Base-by-base conservation (phyloP, 1,140 invertebrate species). In the Samia ricini region DNA sequence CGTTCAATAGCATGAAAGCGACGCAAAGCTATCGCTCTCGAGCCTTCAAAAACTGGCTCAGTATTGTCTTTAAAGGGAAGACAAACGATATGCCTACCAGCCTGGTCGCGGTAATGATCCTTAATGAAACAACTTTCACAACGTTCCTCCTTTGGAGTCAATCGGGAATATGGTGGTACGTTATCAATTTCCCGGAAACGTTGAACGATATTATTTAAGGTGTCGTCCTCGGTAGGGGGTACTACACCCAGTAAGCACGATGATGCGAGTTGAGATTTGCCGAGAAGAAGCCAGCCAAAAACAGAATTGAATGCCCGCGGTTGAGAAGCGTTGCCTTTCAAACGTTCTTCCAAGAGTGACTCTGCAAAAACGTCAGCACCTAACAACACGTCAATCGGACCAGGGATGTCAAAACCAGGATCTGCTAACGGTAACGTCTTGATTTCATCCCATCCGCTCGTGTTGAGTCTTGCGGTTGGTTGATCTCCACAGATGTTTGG, bases 1-100 rank as follows among this genome's bases (percentile, higher is more conserved):
- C 49, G 55, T 56, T 74, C 69, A 8, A 67, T 62, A 10, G 66
- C 58, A 20, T 66, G 33, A 21, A 74, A 68, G 15, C 72, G 58
- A 24, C 64, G 58, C 21, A 74, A 58, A 1, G 72, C 72, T 7
- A 71, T 24, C 0, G 71, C 68, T 6, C 72, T 63, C 48, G 69
- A 71, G 5, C 61, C 62, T 5, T 23, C 22, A 36, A 74, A 72
- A 12, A 33, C 18, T 5, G 49, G 63, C 12, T 68, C 66, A 6
- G 26, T 12, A 21, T 61, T 24, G 5, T 66, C 59, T 24, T 69
- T 69, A 23, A 72, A 72, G 0, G 70, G 66, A 22, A 66, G 8
- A 0, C 15, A n/a, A 7, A 73, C 60, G 2, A 70, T 18, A 20
- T 66, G 65, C 48, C 67, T 7, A 2, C 33, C 33, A 5, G 10